Evolutionary conservation across 2,888 invertebrate species (phyloP), one percentile per base, ranked within the genome.

Genomic region (Furcula furcula): DNA sequence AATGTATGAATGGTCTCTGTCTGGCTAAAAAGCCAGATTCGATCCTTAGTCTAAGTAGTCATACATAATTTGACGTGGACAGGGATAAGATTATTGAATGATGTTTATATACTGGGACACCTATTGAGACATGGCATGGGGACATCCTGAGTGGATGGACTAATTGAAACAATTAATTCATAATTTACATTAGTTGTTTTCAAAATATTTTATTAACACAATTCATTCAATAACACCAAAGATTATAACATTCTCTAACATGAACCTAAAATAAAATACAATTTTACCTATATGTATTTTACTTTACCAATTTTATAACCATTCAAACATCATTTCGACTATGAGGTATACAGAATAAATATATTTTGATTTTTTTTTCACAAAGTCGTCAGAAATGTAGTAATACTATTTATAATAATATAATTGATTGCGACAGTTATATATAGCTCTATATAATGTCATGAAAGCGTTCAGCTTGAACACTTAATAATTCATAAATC

Each of bases 151-250:
- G 18, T 4, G 38, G 7, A 13, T 30, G 36, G 58, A 51, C 57
- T 46, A 34, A 49, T 63, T 73, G 66, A 80, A 84, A 84, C 75
- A 80, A 79, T 72, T 45, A 61, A 76, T 74, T 66, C 66, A 78
- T 77, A 79, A 80, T 83, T 84, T 84, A 83, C 76, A 84, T 68
- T 78, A 80, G 63, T 78, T 66, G 66, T 85, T 88, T 87, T 86
- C 75, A 89, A 89, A 88, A 89, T 89, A 88, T 89, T 90, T 90
- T 89, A 90, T 90, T 90, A 89, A 89, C 89, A 89, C 89, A 89
- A 89, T 89, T 89, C 89, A 88, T 90, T 89, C 87, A 90, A 79
- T 89, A 90, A 90, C 89, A 89, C 89, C 89, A 86, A 89, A 88
- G 88, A 87, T 87, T 88, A 87, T 88, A 89, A 89, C 89, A 89